Evolutionary conservation across 92 coral and sea anemone species (phyloP), one percentile per base, ranked within the genome.

Genomic region (Metridium senile): DNA sequence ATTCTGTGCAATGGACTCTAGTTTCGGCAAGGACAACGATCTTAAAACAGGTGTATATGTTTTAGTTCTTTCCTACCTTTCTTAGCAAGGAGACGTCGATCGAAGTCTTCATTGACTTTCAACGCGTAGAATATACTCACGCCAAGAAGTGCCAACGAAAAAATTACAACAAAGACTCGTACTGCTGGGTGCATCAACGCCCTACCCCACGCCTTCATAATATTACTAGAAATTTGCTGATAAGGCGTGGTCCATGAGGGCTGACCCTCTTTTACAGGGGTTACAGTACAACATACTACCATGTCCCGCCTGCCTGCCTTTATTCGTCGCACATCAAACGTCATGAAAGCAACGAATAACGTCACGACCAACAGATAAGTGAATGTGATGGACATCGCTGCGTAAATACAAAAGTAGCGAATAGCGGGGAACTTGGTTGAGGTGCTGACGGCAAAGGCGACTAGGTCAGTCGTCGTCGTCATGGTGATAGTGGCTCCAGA

Each of bases 401-500:
- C 91, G 83, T 87, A 86, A 30, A 71, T 74, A 58, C 95, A 90
- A 33, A 90, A 90, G 32, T 75, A 87, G 57, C 82, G 85, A 35
- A 89, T 84, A 2, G 89, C 86, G 4, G 93, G 93, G 69, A 93
- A 88, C 10, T 76, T 57, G 3, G 98, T 87, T 33, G 90, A 88
- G 10, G 93, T 89, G 56, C 98, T 90, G 10, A 93, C 95, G 7
- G 87, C 93, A 49, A 93, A 93, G 13, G 95, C 93, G 0, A 93
- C 95, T 45, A 93, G 87, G 67, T 93, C 93, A 0, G 98, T 93
- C 2, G 82, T 19, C 25, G 95, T 93, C 66, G 98, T 93, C 98
- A 93, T 93, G 84, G 98, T 93, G 33, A 93, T 77, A 30, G 93
- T 84, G 49, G 94, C 89, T 26, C 98, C 98, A 35, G 94, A 63